Evolutionary conservation across 2,797 vertebrate species (phyloP).

Genomic region (Tachyglossus aculeatus): DNA sequence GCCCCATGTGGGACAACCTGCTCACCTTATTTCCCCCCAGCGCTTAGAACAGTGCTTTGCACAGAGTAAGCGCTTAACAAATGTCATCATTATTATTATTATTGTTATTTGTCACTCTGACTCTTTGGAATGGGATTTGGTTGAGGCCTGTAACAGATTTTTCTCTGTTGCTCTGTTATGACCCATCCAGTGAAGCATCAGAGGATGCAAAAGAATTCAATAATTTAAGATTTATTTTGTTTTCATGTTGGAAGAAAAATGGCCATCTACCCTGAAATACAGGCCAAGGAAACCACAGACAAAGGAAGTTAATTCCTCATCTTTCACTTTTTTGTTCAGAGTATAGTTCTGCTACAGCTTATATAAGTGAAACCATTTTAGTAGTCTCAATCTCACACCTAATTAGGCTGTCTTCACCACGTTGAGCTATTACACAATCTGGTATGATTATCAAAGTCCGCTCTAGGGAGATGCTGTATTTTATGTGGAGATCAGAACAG

Average conservation of each 20-base stretch:
- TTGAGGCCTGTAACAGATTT: too few species aligned
- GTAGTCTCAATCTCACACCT: slow-evolving; percentile 48
- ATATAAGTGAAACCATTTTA: slow-evolving; percentile 40
- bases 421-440: slow-evolving; percentile 20
- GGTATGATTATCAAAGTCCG: slow-evolving; percentile 1
- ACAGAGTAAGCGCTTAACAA: too few species aligned
- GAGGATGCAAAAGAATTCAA: too few species aligned
- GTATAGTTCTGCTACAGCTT: neutral
- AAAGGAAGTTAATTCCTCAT: neutral
- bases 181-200: too few species aligned
- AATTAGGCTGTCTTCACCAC: slow-evolving; percentile 51
- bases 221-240: too few species aligned
- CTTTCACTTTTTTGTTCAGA: neutral
- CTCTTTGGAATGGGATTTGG: too few species aligned
- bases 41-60: too few species aligned
- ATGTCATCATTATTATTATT: too few species aligned
- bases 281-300: neutral
- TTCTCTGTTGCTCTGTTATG: too few species aligned
- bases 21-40: too few species aligned
- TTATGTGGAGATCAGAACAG: neutral
- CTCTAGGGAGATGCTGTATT: slow-evolving; percentile 53
- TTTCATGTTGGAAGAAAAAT: neutral
- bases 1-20: too few species aligned
- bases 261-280: neutral
- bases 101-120: too few species aligned